phyloP scores from a whole-genome alignment of 2,113 vertebrate genomes.

The Periophthalmus modestus region DNA sequence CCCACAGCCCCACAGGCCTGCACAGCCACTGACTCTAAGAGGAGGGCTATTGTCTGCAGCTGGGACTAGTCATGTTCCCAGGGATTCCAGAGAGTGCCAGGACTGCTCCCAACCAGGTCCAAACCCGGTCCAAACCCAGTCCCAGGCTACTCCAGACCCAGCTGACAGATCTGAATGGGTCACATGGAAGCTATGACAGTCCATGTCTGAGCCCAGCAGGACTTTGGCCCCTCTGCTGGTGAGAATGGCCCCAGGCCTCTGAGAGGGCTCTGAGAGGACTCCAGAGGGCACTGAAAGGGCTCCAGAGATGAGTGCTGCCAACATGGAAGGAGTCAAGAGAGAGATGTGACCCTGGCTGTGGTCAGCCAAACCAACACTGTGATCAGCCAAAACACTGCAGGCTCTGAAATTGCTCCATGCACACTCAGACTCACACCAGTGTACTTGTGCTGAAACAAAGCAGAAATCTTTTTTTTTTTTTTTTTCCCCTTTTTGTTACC shows the following conservation, averaged over 20 bases:
- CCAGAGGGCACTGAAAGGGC: slow-evolving; percentile 31
- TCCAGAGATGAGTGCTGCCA: slow-evolving; percentile 42
- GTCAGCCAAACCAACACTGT: slow-evolving; percentile 24
- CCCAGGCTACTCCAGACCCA: slow-evolving; percentile 24
- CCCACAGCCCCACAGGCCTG: slow-evolving; percentile 10
- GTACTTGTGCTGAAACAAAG: background rate
- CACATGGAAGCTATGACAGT: slow-evolving; percentile 48
- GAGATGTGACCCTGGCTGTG: slow-evolving; percentile 32
- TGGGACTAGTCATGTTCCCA: slow-evolving; percentile 1
- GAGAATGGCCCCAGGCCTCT: slow-evolving; percentile 45
- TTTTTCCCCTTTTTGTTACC: too few species aligned
- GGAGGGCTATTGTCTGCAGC: background rate
- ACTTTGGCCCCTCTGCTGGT: slow-evolving; percentile 55
- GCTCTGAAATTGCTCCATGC: background rate
- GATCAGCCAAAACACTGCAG: background rate
- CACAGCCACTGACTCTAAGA: slow-evolving; percentile 33
- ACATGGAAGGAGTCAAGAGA: slow-evolving; percentile 24
- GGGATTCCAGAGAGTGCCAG: background rate
- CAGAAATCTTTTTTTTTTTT: too few species aligned
- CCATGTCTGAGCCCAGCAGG: slow-evolving; percentile 49
- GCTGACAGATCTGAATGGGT: slow-evolving; percentile 15
- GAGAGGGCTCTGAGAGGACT: slow-evolving; percentile 33
- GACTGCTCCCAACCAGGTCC: slow-evolving; percentile 24
- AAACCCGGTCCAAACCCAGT: background rate
- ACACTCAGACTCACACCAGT: background rate